Conservation (phyloP, 2,797 vertebrate species). For the Hemitrygon akajei region DNA sequence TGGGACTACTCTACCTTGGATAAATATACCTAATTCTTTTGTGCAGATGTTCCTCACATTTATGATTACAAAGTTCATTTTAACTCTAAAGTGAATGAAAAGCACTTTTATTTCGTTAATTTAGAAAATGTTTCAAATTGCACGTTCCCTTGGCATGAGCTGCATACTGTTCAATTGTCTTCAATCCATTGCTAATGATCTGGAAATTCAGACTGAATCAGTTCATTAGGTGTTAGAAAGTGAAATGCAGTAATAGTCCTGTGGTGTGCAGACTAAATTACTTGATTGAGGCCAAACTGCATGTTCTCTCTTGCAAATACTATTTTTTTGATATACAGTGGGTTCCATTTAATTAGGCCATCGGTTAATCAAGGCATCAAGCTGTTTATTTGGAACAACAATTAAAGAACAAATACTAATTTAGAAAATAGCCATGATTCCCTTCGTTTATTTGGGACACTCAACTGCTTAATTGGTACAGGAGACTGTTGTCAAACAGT, state of each 20-base stretch:
- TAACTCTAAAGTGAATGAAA: neutral
- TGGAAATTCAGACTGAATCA: neutral
- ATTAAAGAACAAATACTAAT: too few species aligned
- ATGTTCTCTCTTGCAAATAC: neutral
- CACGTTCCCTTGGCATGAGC: neutral
- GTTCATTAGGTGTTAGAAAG: neutral
- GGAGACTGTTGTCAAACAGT: too few species aligned
- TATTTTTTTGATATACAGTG: neutral
- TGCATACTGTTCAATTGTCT: neutral
- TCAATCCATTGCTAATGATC: neutral
- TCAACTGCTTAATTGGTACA: too few species aligned
- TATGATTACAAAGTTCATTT: neutral
- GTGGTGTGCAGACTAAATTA: neutral
- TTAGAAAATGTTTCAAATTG: neutral
- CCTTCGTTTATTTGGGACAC: too few species aligned
- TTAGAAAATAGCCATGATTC: too few species aligned
- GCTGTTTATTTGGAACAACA: too few species aligned
- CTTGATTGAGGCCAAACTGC: neutral
- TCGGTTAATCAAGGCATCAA: too few species aligned
- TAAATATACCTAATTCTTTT: neutral
- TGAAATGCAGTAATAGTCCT: neutral
- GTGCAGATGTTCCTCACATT: neutral
- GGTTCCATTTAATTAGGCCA: too few species aligned
- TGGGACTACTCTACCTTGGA: neutral
- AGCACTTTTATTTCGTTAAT: neutral